Conservation (phyloP, 2,888 invertebrate genomes). For the Cephus pygmeus region DNA sequence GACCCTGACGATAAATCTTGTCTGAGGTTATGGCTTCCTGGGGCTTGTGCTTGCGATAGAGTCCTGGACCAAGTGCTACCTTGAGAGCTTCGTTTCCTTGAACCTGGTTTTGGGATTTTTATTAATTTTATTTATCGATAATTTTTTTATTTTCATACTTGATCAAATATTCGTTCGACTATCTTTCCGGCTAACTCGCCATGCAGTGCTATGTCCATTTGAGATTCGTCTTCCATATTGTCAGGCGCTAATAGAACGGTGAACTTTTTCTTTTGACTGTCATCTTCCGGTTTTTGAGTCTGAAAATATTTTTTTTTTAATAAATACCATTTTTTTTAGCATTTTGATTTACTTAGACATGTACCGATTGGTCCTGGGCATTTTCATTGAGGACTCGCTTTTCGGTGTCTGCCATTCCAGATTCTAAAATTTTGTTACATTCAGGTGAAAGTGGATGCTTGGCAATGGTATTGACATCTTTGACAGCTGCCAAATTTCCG, state of each 20-base stretch:
- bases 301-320: neutral
- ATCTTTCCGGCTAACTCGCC: slow-evolving; percentile 55
- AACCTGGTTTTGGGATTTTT: slow-evolving; percentile 31
- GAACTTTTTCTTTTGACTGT: slow-evolving; percentile 26
- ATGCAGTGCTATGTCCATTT: slow-evolving; percentile 44
- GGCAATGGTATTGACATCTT: neutral
- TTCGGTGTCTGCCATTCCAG: neutral
- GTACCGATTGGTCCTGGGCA: slow-evolving; percentile 8
- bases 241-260: slow-evolving; percentile 34
- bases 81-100: slow-evolving; percentile 41
- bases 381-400: slow-evolving; percentile 12
- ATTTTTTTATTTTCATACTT: slow-evolving; percentile 31
- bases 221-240: slow-evolving; percentile 47
- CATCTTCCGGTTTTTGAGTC: slow-evolving; percentile 13
- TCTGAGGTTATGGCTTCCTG: slow-evolving; percentile 29
- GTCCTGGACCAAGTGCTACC: slow-evolving; percentile 42
- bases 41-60: slow-evolving; percentile 38
- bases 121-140: neutral
- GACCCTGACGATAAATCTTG: slow-evolving; percentile 33
- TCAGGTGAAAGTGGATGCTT: neutral
- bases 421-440: neutral
- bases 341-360: neutral
- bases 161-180: slow-evolving; percentile 49
- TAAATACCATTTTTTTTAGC: neutral
- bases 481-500: neutral